Conservation (phyloP, 2,113 vertebrate species). For the Syngnathus typhle region DNA sequence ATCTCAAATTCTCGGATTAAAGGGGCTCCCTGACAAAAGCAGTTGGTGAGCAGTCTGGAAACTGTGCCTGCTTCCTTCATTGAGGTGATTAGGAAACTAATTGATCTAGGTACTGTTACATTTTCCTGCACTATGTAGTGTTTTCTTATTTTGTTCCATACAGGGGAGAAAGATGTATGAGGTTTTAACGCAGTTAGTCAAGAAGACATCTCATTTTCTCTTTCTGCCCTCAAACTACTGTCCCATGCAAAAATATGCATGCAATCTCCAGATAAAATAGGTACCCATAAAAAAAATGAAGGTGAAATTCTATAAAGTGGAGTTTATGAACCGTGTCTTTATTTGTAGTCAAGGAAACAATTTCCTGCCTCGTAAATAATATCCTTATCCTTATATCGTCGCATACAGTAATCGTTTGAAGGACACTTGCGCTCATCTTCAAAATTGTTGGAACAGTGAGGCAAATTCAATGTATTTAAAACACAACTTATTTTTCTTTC, state of each 20-base stretch:
- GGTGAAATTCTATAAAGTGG: neutral
- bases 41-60: neutral
- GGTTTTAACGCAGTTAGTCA: neutral
- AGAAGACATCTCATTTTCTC: conserved; percentile 27
- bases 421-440: neutral
- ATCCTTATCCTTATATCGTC: neutral
- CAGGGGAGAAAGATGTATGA: neutral
- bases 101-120: neutral
- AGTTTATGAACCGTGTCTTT: neutral
- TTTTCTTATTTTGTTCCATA: neutral
- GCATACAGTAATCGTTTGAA: neutral
- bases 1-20: conserved; percentile 10
- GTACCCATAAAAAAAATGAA: neutral
- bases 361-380: neutral
- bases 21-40: neutral
- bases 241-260: neutral
- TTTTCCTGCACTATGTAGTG: neutral
- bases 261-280: neutral
- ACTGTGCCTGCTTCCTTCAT: too few species aligned
- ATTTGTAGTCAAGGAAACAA: neutral
- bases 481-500: neutral
- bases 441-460: neutral
- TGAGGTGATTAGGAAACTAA: too few species aligned
- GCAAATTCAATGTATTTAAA: neutral
- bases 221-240: conserved; percentile 13